Conservation (phyloP, 2,113 vertebrate species). For the Corythornis vintsioides region DNA sequence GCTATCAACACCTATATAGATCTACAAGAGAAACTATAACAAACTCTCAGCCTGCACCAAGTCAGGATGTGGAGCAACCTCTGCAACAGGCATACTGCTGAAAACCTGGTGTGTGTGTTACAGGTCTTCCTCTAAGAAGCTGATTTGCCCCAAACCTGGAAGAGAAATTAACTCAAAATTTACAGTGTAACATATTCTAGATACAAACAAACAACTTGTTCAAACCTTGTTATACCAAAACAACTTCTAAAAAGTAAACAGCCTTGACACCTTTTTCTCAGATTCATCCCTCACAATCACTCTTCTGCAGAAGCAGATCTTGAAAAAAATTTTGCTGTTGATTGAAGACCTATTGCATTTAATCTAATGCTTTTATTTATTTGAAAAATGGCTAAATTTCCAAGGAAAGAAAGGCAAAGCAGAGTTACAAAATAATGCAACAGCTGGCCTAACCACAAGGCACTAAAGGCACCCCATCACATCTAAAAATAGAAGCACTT, state of each 20-base stretch:
- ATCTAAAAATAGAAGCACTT: not conserved
- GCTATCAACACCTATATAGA: not conserved
- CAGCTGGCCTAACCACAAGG: not conserved
- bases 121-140: not conserved
- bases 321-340: not conserved
- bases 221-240: not conserved
- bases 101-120: not conserved
- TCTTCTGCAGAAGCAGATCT: not conserved
- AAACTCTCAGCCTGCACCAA: not conserved
- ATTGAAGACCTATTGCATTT: not conserved
- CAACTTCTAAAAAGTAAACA: not conserved
- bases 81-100: fast-evolving
- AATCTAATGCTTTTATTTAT: not conserved
- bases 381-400: not conserved
- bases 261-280: not conserved
- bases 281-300: not conserved
- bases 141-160: not conserved
- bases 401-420: not conserved
- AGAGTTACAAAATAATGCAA: not conserved
- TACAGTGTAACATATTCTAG: not conserved
- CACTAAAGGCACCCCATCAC: not conserved
- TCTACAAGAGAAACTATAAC: not conserved
- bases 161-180: not conserved
- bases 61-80: not conserved
- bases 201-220: not conserved